phyloP scores from a whole-genome alignment of 2,113 vertebrate genomes.

The Xiphorhynchus elegans region DNA sequence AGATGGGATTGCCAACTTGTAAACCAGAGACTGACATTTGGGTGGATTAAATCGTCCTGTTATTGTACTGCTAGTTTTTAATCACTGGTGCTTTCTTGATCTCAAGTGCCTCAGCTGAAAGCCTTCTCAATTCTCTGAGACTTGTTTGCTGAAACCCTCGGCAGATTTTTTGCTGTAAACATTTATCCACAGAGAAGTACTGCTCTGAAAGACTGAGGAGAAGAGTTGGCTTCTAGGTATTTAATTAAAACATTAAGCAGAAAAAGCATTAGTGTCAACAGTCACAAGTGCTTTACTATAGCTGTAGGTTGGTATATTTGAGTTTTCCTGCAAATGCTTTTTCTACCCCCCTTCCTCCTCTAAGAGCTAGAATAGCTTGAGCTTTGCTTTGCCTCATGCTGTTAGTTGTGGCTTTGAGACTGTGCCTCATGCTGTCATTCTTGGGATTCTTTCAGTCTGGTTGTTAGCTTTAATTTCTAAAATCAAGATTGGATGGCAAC shows the following conservation, averaged over 20 bases:
- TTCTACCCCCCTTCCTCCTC: slow-evolving; percentile 27
- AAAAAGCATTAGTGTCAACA: slow-evolving; percentile 78
- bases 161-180: slow-evolving; percentile 76
- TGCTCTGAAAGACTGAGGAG: slow-evolving; percentile 72
- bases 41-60: slow-evolving; percentile 80
- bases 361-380: slow-evolving; percentile 73
- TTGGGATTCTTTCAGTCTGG: slow-evolving; percentile 76
- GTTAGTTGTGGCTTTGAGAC: slow-evolving; percentile 80
- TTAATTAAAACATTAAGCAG: slow-evolving; percentile 87
- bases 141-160: slow-evolving; percentile 78
- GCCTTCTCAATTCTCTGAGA: slow-evolving; percentile 69
- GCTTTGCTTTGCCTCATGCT: slow-evolving; percentile 77
- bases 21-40: slow-evolving; percentile 81
- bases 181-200: slow-evolving; percentile 79
- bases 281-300: slow-evolving; percentile 71
- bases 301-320: slow-evolving; percentile 72
- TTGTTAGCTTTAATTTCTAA: slow-evolving; percentile 82
- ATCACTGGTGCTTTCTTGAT: slow-evolving; percentile 76
- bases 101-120: slow-evolving; percentile 72
- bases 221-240: slow-evolving; percentile 79
- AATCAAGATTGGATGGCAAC: slow-evolving; percentile 78
- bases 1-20: slow-evolving; percentile 80
- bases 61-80: slow-evolving; percentile 73
- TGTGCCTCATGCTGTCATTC: slow-evolving; percentile 77
- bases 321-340: slow-evolving; percentile 70